Percentiles rank a stretch among this genome's conserved stretches.
Conservation (phyloP, 2,888 invertebrate species). For the Spodoptera exigua region DNA sequence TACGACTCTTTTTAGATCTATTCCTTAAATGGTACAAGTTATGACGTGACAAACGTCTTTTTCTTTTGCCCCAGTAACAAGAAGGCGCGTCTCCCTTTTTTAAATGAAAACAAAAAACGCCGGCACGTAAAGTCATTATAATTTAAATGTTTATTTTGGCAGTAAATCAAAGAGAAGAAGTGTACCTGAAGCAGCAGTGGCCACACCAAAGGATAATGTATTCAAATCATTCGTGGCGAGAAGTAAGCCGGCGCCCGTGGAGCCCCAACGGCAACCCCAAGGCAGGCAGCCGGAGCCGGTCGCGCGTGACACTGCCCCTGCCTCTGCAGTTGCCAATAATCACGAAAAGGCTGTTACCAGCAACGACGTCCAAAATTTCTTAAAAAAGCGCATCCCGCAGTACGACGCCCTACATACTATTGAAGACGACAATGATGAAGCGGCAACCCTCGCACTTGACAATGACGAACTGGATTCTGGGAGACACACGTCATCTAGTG, state of each 20-base stretch:
- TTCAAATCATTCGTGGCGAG: slow-evolving; percentile 55
- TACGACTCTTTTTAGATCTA: too few species aligned
- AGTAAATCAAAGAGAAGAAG: slow-evolving; percentile 83
- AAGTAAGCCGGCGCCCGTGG: slow-evolving; percentile 2
- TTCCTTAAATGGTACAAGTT: too few species aligned
- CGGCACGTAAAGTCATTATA: too few species aligned
- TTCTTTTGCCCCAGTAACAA: too few species aligned
- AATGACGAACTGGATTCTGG: slow-evolving; percentile 67
- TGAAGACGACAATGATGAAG: slow-evolving; percentile 46
- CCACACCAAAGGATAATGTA: slow-evolving; percentile 45
- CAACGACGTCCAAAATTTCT: slow-evolving; percentile 66
- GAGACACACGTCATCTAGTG: slow-evolving; percentile 72
- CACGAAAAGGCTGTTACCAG: slow-evolving; percentile 24
- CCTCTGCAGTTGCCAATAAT: slow-evolving; percentile 5
- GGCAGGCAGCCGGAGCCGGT: too few species aligned
- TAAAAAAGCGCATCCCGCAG: slow-evolving; percentile 66
- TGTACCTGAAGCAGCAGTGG: slow-evolving; percentile 60
- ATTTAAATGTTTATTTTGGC: slow-evolving; percentile 7
- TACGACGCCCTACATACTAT: slow-evolving; percentile 56
- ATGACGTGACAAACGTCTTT: too few species aligned
- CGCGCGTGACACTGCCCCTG: slow-evolving; percentile 9
- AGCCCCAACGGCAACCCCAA: slow-evolving; percentile 16
- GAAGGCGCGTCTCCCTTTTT: too few species aligned
- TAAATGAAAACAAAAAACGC: too few species aligned
- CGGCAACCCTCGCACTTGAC: slow-evolving; percentile 35